Percentiles rank a stretch among this genome's conserved stretches.
Conservation (phyloP, 2,797 vertebrate species). For the Megaceryle alcyon region DNA sequence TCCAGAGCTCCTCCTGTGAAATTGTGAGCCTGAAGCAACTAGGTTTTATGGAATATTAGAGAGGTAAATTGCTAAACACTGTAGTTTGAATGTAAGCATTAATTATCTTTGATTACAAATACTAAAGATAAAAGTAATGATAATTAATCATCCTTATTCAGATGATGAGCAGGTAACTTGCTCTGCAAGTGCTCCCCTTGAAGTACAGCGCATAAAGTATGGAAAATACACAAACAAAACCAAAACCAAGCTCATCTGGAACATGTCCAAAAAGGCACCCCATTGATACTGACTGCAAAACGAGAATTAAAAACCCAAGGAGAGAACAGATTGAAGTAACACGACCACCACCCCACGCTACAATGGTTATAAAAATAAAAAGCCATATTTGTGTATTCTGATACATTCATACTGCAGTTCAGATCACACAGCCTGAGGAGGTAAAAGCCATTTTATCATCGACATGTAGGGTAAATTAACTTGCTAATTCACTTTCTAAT, state of each 20-base stretch:
- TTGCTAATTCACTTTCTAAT: slow-evolving; percentile 29
- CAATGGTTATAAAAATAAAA: not conserved
- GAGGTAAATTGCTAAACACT: not conserved
- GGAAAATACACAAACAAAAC: not conserved
- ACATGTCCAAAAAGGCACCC: accelerated
- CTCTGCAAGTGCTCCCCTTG: not conserved
- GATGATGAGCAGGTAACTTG: not conserved
- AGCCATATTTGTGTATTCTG: not conserved
- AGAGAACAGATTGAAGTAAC: not conserved
- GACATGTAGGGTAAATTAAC: slow-evolving; percentile 31
- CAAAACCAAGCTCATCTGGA: not conserved
- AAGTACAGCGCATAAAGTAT: not conserved
- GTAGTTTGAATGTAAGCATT: not conserved
- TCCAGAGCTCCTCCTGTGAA: not conserved
- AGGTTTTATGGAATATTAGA: not conserved
- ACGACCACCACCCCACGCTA: accelerated
- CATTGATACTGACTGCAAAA: not conserved
- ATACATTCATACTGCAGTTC: not conserved
- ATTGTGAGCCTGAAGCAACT: not conserved
- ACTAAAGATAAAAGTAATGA: not conserved
- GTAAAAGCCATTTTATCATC: slow-evolving; percentile 21
- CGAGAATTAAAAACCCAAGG: not conserved
- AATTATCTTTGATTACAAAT: not conserved
- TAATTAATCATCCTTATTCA: not conserved
- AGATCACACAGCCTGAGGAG: not conserved